Percentiles rank a stretch among this genome's conserved stretches.
Conservation (phyloP, 1,140 invertebrate genomes). For the Diorhabda elongata region DNA sequence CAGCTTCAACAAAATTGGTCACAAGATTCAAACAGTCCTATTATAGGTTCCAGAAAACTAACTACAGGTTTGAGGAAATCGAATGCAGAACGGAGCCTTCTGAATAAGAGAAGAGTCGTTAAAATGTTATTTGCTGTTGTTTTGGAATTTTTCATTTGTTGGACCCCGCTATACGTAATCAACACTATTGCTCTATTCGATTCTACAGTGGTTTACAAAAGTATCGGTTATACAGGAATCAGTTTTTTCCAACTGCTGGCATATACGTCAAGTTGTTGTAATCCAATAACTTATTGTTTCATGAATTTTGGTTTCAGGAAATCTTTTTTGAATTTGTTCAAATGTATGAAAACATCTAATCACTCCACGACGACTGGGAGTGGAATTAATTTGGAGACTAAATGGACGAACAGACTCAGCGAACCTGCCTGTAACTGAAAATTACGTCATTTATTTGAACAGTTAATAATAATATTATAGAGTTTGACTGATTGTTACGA, state of each 20-base stretch:
- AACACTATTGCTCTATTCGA: constrained; percentile 62
- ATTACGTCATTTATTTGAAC: too few species aligned
- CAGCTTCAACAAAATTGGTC: constrained; percentile 39
- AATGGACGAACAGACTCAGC: constrained; percentile 31
- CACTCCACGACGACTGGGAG: constrained; percentile 27
- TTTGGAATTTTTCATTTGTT: constrained; percentile 72
- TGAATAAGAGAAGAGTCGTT: constrained; percentile 51
- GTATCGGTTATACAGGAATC: constrained; percentile 53
- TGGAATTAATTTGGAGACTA: constrained; percentile 43
- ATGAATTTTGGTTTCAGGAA: constrained; percentile 68
- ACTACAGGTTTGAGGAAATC: constrained; percentile 39
- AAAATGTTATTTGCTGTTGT: constrained; percentile 62
- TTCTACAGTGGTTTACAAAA: constrained; percentile 51
- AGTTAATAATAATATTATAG: too few species aligned
- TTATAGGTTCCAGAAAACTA: constrained; percentile 29
- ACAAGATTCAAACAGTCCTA: constrained; percentile 33
- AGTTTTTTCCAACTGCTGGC: constrained; percentile 60
- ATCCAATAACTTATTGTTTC: constrained; percentile 75
- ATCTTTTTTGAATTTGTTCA: constrained; percentile 57
- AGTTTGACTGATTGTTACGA: too few species aligned
- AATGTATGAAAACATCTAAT: constrained; percentile 44
- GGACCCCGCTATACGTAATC: constrained; percentile 67
- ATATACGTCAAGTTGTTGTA: constrained; percentile 66
- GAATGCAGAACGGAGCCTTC: constrained; percentile 49
- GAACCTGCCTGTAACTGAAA: constrained; percentile 18